Evolutionary conservation across 2,888 invertebrate genomes (phyloP), one percentile per base, ranked within the genome.

Genomic region (Lordiphosa andalusiaca): DNA sequence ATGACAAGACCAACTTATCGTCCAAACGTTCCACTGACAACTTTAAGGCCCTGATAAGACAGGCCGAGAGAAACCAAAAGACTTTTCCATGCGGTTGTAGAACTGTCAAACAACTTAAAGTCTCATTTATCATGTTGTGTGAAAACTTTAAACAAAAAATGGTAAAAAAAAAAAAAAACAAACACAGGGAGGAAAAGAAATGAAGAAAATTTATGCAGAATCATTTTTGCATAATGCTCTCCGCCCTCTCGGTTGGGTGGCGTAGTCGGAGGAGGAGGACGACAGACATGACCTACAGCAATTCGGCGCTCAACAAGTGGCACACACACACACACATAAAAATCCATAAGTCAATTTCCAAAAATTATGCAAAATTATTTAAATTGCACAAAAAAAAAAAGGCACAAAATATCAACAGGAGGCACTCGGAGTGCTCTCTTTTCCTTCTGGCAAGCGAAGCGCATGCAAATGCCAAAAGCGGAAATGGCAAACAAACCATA

Each of bases 341-440:
- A 86, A 80, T 85, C 74, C 85, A 85, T 86, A 86, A 87, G 86
- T 86, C 83, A 80, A 84, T 81, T 84, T 81, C 76, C 76, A 73
- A 74, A 85, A 85, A 87, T 87, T 87, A 87, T 87, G 87, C 85
- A 86, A 87, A 87, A 87, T 87, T 87, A 86, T 87, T 86, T 86
- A 87, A 86, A 86, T 87, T 84, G 84, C 71, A 80, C 67, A 68
- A 19, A 19, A 19, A 19, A 19, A 19, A 19, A 19, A 19, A 67
- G 71, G 72, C 77, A 13, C 44, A 46, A 33, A 21, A 19, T 21
- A 42, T 73, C 82, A 82, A 77, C 78, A 77, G 78, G 74, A 73
- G 84, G 54, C 39, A 38, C 9, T 21, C 25, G 25, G 36, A 19
- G 48, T 61, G 73, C 56, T 71, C 77, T 69, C 52, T n/a, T 61